Evolutionary conservation across 1,140 invertebrate species (phyloP).

Genomic region (Reticulitermes speratus): DNA sequence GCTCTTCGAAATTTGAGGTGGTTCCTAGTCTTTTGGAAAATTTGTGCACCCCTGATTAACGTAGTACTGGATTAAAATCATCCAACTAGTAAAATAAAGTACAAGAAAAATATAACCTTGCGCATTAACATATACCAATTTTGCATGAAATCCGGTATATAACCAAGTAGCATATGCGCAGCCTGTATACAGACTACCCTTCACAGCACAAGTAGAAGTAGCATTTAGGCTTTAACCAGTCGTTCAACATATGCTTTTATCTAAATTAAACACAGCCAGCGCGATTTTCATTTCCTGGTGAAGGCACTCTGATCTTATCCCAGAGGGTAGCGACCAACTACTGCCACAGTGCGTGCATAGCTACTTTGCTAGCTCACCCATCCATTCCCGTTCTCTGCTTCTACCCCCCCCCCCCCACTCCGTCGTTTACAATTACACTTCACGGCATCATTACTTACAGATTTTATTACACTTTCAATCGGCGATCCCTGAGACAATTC

Average conservation of each 20-base stretch:
- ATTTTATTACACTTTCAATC: background rate
- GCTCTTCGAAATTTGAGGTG: too few species aligned
- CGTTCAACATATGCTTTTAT: constrained; percentile 19
- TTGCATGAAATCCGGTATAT: background rate
- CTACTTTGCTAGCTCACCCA: background rate
- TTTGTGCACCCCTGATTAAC: too few species aligned
- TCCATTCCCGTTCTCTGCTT: background rate
- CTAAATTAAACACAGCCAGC: constrained; percentile 7
- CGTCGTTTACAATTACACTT: background rate
- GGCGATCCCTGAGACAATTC: too few species aligned
- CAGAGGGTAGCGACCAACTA: background rate
- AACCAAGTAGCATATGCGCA: background rate
- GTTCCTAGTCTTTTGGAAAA: too few species aligned
- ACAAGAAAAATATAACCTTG: background rate
- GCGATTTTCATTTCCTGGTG: constrained; percentile 4
- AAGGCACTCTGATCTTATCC: constrained; percentile 4
- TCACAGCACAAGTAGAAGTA: constrained; percentile 3
- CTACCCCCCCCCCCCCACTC: background rate
- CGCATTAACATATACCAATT: background rate
- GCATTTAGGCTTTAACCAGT: background rate
- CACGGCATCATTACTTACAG: background rate
- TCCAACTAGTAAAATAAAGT: too few species aligned
- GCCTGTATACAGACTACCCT: constrained; percentile 4
- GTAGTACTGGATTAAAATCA: too few species aligned
- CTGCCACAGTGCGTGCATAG: constrained; percentile 12